Evolutionary conservation across 2,888 invertebrate species (phyloP).

Genomic region (Patella ulyssiponensis): DNA sequence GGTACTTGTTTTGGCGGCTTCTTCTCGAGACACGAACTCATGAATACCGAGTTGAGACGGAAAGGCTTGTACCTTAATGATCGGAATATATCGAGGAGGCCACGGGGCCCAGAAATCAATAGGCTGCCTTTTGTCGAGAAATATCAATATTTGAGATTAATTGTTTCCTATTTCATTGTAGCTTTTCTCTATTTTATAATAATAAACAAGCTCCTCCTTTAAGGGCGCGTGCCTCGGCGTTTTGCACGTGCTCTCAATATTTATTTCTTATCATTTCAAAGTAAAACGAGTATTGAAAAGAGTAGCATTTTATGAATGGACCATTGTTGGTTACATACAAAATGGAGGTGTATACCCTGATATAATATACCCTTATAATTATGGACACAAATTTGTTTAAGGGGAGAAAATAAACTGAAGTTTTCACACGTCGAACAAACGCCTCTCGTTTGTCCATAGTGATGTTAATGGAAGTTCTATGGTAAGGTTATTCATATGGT

Average conservation of each 20-base stretch:
- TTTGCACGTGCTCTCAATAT: slow-evolving; percentile 7
- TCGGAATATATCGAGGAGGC: background rate
- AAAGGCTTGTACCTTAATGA: background rate
- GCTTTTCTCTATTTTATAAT: background rate
- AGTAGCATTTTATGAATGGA: too few species aligned
- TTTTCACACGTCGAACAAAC: too few species aligned
- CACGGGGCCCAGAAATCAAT: background rate
- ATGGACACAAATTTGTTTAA: too few species aligned
- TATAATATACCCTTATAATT: too few species aligned
- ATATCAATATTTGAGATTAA: background rate
- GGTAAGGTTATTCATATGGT: too few species aligned
- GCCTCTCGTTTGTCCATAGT: too few species aligned
- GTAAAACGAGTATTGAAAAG: background rate
- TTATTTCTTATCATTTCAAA: background rate
- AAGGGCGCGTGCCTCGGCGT: background rate
- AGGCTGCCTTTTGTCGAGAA: background rate
- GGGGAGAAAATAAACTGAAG: too few species aligned
- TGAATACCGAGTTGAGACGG: background rate
- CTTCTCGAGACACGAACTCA: background rate
- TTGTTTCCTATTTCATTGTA: slow-evolving; percentile 3
- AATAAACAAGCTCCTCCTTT: background rate
- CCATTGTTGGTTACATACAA: too few species aligned
- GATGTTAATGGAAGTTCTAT: too few species aligned
- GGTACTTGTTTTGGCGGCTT: too few species aligned
- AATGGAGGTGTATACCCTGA: too few species aligned